Base-by-base conservation (phyloP, 2,797 vertebrate genomes). In the Squalus acanthias region DNA sequence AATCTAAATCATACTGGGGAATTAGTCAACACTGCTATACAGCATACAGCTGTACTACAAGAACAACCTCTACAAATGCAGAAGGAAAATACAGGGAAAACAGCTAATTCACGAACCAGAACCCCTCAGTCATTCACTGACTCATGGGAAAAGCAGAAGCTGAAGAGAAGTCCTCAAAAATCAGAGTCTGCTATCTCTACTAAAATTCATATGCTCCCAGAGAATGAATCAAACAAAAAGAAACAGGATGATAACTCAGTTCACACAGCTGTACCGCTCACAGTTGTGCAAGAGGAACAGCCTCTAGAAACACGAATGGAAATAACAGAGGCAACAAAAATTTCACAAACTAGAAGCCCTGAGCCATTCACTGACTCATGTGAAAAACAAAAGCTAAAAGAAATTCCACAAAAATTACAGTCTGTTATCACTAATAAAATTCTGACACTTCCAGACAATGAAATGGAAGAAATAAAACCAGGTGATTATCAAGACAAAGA, bases 231-330 rank as follows among this genome's bases (percentile, higher is more conserved):
- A 15, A 57, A 57, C 76, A 46, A 33, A 20, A n/a, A 93, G 63
- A 26, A 93, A 67, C 60, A 39, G 63, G 88, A 33, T 29, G 63
- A 93, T 67, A 60, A 93, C 91, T 69, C 65, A 46, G n/a, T 24
- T 10, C 22, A 69, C 91, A 67, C 91, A 93, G n/a, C n/a, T 93
- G 63, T 22, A n/a, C 63, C 20, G 17, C 17, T 46, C 63, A 3
- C 17, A 93, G n/a, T 93, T 46, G 91, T 67, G 33, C 91, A 93
- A 69, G 91, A 69, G n/a, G 63, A 93, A 22, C 91, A 46, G n/a
- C 63, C 20, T 46, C 65, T 3, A 69, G n/a, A 69, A 93, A 39
- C n/a, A 93, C n/a, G 0, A 15, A 2, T 46, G n/a, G 91, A 93
- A 93, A 39, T 46, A 22, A 60, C n/a, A 69, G 63, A 24, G 91